Evolutionary conservation across 1,140 invertebrate species (phyloP), one percentile per base, ranked within the genome.

Genomic region (Hyposmocoma kahamanoa): DNA sequence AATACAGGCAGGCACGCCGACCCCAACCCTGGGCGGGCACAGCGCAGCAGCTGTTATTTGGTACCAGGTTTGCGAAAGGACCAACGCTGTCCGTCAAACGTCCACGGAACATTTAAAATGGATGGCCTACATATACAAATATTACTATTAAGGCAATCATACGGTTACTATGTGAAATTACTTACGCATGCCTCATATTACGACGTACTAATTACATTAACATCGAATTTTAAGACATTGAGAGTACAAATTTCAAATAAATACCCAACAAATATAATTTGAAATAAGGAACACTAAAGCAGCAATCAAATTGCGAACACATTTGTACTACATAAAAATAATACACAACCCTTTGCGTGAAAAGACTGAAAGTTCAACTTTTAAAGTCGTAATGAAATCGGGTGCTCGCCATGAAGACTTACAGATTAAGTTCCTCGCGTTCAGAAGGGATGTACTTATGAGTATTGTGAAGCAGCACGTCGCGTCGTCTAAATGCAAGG

Each of bases 251-350:
- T 79, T 78, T 69, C 61, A 79, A 77, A 82, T 73, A 78, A 82
- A 84, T 74, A 72, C 67, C 70, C 70, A 79, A 71, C 61, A 75
- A 67, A 69, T 59, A 63, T 72, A 81, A 65, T 67, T 59, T 62
- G 63, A 69, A 82, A 78, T 68, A 84, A 84, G 77, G 75, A 83
- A 85, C 79, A 80, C 79, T 81, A 85, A 69, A 78, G 76, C 72
- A 82, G 81, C 81, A 85, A 85, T 85, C 77, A 81, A 82, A 85
- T 85, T 85, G 81, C 81, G 74, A 83, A 85, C 78, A 83, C 77
- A 83, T 85, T 85, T 85, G 82, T 85, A 85, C 82, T 85, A 85
- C 79, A 72, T 80, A 85, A 85, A 84, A 82, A 82, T 82, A 83
- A 85, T 85, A 85, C 82, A 85, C 82, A 85, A 85, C 82, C 82